A percentile compares a stretch with the other conserved stretches of the same genome.
These are phyloP conservation scores for Leucopternis melanops DNA, from an alignment of 2,113 vertebrate genomes.

Conservation along the genomic window DNA sequence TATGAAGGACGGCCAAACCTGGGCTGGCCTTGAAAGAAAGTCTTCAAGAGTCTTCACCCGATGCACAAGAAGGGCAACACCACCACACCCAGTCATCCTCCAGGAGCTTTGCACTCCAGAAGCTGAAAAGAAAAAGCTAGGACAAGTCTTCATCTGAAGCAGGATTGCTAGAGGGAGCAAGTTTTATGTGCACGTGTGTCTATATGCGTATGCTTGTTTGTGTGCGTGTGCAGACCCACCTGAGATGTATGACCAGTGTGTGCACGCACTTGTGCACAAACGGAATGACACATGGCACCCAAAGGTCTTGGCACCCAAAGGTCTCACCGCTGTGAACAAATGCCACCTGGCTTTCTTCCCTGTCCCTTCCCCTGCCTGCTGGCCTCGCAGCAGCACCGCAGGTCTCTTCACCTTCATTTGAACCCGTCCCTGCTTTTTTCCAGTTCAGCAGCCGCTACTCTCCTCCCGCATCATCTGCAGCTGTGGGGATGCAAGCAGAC, in stretches of 20 bases:
- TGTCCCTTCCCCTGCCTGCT: not conserved
- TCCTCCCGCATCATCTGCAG: accelerated
- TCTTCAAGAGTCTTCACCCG: not conserved
- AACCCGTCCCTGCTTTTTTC: not conserved
- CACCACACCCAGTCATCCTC: no score
- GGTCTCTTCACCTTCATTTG: conserved; percentile 53
- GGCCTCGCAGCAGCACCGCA: not conserved
- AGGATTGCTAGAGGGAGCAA: not conserved
- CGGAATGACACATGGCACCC: not conserved
- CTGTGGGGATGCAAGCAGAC: not conserved
- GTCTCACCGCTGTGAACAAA: not conserved
- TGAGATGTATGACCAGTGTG: accelerated
- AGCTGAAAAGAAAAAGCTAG: not conserved
- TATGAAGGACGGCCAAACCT: not conserved
- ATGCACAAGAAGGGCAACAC: not conserved
- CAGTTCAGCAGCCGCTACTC: not conserved
- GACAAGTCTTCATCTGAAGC: not conserved
- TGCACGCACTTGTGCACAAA: no score
- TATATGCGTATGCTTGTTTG: accelerated
- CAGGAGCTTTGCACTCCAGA: not conserved
- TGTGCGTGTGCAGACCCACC: not conserved
- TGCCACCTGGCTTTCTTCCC: conserved; percentile 45
- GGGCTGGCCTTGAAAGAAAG: not conserved
- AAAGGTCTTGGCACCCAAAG: conserved; percentile 39
- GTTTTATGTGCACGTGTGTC: accelerated